phyloP scores from a whole-genome alignment of 2,888 invertebrate genomes.

The Hirtodrosophila histrioides region DNA sequence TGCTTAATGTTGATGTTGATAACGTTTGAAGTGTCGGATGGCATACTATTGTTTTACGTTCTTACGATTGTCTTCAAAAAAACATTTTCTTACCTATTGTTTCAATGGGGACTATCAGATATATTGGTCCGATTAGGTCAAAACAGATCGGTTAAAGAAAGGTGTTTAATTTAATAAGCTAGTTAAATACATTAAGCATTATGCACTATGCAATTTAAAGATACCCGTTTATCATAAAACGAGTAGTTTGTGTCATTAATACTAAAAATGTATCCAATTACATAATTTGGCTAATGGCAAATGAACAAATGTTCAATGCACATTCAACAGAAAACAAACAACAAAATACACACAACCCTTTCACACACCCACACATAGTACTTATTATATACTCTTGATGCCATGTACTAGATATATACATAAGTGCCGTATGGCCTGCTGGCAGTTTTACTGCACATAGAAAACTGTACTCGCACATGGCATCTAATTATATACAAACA shows the following conservation, averaged over 20 bases:
- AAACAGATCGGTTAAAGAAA: too few relatives aligned
- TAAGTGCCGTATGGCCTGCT: conserved; percentile 39
- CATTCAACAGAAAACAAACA: conserved; percentile 27
- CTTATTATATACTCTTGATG: conserved; percentile 43
- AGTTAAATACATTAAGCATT: too few relatives aligned
- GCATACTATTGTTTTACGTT: too few relatives aligned
- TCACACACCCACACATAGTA: conserved; percentile 3
- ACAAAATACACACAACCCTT: conserved; percentile 24
- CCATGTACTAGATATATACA: conserved; percentile 25
- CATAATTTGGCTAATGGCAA: conserved; percentile 59
- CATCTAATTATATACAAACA: conserved; percentile 71
- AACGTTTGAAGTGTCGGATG: too few relatives aligned
- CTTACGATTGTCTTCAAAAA: too few relatives aligned
- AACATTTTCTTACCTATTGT: too few relatives aligned
- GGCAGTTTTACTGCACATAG: conserved; percentile 63
- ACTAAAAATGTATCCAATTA: conserved; percentile 31
- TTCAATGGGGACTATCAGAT: too few relatives aligned
- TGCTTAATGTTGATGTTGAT: too few relatives aligned
- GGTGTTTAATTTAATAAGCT: too few relatives aligned
- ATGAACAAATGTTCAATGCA: conserved; percentile 39
- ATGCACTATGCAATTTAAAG: too few relatives aligned
- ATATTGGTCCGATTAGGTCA: too few relatives aligned
- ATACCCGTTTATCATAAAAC: neutral
- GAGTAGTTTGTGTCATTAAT: conserved; percentile 5
- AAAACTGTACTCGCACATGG: conserved; percentile 65